Conservation (phyloP, 2,797 vertebrate species). For the Anguilla marmorata region DNA sequence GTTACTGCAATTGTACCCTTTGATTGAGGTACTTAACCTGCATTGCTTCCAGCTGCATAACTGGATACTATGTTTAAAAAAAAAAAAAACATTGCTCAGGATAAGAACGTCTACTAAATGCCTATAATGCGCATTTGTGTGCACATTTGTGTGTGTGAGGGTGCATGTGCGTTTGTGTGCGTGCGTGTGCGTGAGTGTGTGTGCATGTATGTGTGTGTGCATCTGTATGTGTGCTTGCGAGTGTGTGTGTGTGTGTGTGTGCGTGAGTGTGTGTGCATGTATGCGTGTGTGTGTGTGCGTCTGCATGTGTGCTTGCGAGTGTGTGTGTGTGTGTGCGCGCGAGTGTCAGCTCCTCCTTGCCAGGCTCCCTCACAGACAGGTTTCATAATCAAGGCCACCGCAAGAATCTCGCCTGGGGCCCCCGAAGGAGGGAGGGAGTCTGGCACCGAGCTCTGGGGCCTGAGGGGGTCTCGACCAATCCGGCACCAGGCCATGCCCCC, state of each 20-base stretch:
- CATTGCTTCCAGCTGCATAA: too few relatives aligned
- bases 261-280: background rate
- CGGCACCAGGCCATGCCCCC: slow-evolving; percentile 32
- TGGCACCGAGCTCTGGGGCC: slow-evolving; percentile 59
- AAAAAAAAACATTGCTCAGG: too few relatives aligned
- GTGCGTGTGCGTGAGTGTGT: too few relatives aligned
- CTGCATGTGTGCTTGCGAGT: background rate
- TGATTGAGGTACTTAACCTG: too few relatives aligned
- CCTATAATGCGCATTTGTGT: too few relatives aligned
- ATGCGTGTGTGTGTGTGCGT: background rate
- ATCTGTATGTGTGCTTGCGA: background rate
- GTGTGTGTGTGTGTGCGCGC: slow-evolving; percentile 13
- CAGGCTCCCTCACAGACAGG: slow-evolving; percentile 52
- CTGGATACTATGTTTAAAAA: too few relatives aligned
- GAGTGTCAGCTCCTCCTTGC: slow-evolving; percentile 30
- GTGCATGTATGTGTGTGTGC: too few relatives aligned
- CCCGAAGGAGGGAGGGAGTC: slow-evolving; percentile 49
- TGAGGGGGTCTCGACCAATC: slow-evolving; percentile 59
- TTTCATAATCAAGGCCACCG: slow-evolving; percentile 68
- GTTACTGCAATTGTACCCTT: too few relatives aligned
- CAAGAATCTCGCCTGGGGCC: slow-evolving; percentile 57
- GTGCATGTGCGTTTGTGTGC: too few relatives aligned
- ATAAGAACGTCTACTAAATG: too few relatives aligned
- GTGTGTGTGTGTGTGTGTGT: slow-evolving; percentile 14
- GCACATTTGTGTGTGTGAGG: too few relatives aligned